These are phyloP conservation scores for Pangasius djambal DNA, from an alignment of 2,797 vertebrate genomes.

Conservation along the genomic window DNA sequence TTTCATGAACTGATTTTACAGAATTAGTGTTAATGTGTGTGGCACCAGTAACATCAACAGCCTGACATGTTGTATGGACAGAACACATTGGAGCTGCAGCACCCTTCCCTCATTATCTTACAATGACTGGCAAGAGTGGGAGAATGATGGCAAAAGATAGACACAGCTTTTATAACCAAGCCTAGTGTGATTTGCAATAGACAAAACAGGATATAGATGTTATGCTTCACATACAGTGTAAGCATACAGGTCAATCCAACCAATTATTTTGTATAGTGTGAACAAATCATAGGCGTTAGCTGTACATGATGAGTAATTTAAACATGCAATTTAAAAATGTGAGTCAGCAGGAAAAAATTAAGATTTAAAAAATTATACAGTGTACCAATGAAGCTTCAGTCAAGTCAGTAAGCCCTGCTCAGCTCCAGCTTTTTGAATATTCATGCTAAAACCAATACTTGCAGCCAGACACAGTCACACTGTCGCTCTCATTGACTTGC, in stretches of 20 bases:
- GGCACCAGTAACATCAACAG: neutral
- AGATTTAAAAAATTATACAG: neutral
- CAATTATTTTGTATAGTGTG: neutral
- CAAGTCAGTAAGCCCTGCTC: constrained; percentile 45
- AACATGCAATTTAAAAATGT: neutral
- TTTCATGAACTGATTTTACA: neutral
- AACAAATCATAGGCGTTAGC: neutral
- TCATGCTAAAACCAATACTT: constrained; percentile 36
- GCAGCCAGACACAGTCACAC: constrained; percentile 48
- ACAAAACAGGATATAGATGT: neutral
- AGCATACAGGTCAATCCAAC: neutral
- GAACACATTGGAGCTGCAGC: neutral
- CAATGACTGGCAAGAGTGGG: neutral
- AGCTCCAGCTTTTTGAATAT: constrained; percentile 47
- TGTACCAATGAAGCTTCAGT: neutral
- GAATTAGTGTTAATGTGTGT: neutral
- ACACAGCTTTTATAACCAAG: constrained; percentile 14
- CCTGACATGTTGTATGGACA: neutral
- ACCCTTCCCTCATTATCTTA: neutral
- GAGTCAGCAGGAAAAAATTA: neutral
- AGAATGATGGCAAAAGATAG: neutral
- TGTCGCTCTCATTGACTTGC: constrained; percentile 56
- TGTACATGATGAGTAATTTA: neutral
- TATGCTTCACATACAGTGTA: neutral
- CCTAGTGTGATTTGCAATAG: constrained; percentile 7